Conservation (phyloP, 1,140 invertebrate species). For the Rhagoletis pomonella region DNA sequence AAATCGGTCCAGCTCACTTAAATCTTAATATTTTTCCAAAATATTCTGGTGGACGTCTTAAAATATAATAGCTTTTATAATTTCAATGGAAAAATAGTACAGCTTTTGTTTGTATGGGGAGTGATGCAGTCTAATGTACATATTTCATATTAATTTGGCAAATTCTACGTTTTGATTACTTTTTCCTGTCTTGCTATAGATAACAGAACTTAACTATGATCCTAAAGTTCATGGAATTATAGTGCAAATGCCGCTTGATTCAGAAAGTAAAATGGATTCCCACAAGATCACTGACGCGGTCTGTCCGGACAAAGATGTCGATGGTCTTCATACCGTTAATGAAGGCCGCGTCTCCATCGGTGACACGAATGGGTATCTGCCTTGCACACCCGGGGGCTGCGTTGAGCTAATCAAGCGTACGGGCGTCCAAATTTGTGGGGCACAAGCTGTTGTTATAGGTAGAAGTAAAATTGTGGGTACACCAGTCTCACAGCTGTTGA, state of each 20-base stretch:
- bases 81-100: too few species aligned
- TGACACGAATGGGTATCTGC: constrained; percentile 89
- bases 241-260: constrained; percentile 97
- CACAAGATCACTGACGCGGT: constrained; percentile 92
- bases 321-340: constrained; percentile 93
- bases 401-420: constrained; percentile 92
- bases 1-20: too few species aligned
- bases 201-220: constrained; percentile 89
- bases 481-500: constrained; percentile 93
- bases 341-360: constrained; percentile 91
- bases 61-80: too few species aligned
- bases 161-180: background rate
- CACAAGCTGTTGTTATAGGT: constrained; percentile 94
- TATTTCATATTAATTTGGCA: too few species aligned
- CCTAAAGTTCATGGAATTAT: constrained; percentile 94
- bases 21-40: too few species aligned
- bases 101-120: too few species aligned
- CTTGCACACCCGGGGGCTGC: constrained; percentile 95
- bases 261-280: constrained; percentile 86
- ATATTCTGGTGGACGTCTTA: too few species aligned
- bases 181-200: constrained; percentile 77
- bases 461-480: constrained; percentile 98
- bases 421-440: constrained; percentile 87
- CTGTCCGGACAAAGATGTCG: constrained; percentile 92
- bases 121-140: too few species aligned